Evolutionary conservation across 1,140 invertebrate genomes (phyloP).

Genomic region (Eciton burchellii): DNA sequence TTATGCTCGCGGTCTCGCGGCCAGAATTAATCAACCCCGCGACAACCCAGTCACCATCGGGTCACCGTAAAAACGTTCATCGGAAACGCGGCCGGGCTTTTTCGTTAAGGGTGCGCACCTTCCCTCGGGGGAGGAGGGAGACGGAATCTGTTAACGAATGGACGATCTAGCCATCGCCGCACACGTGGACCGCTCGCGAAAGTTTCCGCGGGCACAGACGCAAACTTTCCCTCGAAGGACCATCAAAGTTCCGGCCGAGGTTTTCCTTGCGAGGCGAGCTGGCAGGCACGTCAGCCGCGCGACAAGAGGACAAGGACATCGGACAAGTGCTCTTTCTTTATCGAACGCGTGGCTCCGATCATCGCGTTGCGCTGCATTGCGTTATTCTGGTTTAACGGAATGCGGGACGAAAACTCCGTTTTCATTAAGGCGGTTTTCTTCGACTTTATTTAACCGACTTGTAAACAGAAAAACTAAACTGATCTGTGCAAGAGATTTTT

Average conservation of each 20-base stretch:
- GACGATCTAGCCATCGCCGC: conserved; percentile 47
- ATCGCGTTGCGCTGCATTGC: too few species aligned
- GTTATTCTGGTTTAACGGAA: too few species aligned
- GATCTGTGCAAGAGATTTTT: too few species aligned
- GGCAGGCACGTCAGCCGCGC: too few species aligned
- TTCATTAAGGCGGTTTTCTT: too few species aligned
- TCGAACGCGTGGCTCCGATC: too few species aligned
- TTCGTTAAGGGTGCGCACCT: neutral
- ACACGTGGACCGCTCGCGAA: conserved; percentile 65
- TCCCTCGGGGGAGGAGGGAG: conserved; percentile 19
- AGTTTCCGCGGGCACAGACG: conserved; percentile 58
- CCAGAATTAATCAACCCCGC: conserved; percentile 50
- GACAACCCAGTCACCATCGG: conserved; percentile 22
- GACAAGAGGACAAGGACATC: too few species aligned
- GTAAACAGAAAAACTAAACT: too few species aligned
- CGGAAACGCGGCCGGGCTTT: conserved; percentile 39
- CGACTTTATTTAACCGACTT: too few species aligned
- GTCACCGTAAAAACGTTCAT: conserved; percentile 45
- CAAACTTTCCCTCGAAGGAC: conserved; percentile 50
- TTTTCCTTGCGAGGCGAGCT: conserved; percentile 14
- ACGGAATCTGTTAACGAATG: conserved; percentile 64
- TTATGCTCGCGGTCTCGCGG: conserved; percentile 43
- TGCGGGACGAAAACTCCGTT: too few species aligned
- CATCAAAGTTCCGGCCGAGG: conserved; percentile 33
- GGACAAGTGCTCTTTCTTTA: too few species aligned